Conservation (phyloP, 2,888 invertebrate species). For the Trissolcus japonicus region DNA sequence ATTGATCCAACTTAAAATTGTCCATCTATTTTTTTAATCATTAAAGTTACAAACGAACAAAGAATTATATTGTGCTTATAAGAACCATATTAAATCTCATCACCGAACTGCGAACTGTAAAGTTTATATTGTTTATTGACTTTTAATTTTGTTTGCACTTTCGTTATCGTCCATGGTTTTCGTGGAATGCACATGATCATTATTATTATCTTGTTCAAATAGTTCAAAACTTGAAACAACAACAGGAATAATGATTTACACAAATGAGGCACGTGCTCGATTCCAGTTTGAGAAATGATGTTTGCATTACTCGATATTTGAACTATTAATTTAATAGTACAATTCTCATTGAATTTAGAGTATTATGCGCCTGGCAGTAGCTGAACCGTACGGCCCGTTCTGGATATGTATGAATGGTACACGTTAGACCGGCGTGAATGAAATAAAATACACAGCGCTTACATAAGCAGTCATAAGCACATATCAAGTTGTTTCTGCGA, state of each 20-base stretch:
- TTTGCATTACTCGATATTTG: slow-evolving; percentile 33
- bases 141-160: no score
- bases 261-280: slow-evolving; percentile 25
- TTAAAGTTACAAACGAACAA: no score
- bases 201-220: no score
- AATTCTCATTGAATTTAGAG: slow-evolving; percentile 45
- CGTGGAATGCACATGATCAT: no score
- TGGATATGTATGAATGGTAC: slow-evolving; percentile 73
- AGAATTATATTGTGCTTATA: no score
- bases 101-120: no score
- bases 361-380: slow-evolving; percentile 65
- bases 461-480: slow-evolving; percentile 53
- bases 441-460: slow-evolving; percentile 51
- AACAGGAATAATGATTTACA: slow-evolving; percentile 8
- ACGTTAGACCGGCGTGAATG: slow-evolving; percentile 58
- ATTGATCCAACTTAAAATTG: no score
- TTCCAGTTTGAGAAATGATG: slow-evolving; percentile 37
- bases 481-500: slow-evolving; percentile 33
- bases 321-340: slow-evolving; percentile 43
- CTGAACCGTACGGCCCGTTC: slow-evolving; percentile 76
- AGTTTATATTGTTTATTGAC: no score
- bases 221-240: neutral
- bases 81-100: no score
- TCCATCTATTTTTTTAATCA: no score
- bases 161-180: no score